These are phyloP conservation scores for Phocoena sinus DNA, from an alignment of 2,113 vertebrate genomes.

Conservation along the genomic window DNA sequence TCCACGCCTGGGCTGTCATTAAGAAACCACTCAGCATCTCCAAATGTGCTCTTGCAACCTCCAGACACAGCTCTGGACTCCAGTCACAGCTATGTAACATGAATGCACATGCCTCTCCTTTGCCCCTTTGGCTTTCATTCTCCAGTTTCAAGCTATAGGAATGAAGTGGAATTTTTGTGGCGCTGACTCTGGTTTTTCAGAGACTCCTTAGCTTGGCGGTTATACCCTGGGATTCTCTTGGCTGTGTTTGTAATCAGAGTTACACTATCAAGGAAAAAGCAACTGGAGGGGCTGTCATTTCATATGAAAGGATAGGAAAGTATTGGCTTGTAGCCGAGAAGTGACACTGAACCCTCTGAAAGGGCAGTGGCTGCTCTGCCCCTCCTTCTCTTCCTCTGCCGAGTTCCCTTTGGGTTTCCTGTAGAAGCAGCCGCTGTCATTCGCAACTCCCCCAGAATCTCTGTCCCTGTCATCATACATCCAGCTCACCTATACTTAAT, in stretches of 20 bases:
- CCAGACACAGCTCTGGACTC: background rate
- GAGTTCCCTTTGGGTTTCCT: conserved; percentile 25
- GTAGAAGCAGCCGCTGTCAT: conserved; percentile 29
- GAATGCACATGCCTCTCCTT: background rate
- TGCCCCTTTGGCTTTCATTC: background rate
- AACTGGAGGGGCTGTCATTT: conserved; percentile 19
- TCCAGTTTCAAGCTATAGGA: background rate
- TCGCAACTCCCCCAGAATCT: conserved; percentile 33
- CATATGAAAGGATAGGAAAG: background rate
- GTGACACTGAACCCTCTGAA: conserved; percentile 45
- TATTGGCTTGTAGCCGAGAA: conserved; percentile 6
- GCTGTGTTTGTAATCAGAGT: conserved; percentile 21
- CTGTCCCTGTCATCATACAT: conserved; percentile 34
- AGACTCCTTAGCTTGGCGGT: background rate
- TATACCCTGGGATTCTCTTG: conserved; percentile 36
- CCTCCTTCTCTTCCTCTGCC: background rate
- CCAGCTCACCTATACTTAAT: background rate
- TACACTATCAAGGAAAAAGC: conserved; percentile 42
- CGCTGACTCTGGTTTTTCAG: background rate
- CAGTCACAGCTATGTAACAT: rapidly evolving
- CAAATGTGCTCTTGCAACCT: background rate
- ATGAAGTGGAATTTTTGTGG: background rate
- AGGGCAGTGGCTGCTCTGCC: background rate
- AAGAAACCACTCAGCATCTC: background rate
- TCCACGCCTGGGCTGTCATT: background rate